These are phyloP conservation scores for Eudemis profundana DNA, from an alignment of 2,888 invertebrate species.

Conservation along the genomic window DNA sequence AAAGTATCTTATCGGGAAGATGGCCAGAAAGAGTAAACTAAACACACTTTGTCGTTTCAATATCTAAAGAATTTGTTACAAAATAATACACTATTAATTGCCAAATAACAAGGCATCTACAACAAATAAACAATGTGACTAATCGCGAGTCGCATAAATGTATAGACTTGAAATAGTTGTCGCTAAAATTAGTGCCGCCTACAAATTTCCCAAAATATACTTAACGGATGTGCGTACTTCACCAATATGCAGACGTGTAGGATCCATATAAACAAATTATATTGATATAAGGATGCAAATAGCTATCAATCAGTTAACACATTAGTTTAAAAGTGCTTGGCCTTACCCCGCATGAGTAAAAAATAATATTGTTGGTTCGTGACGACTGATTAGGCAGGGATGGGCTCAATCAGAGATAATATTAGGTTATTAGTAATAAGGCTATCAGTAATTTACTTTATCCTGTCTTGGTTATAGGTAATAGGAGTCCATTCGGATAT, in stretches of 20 bases:
- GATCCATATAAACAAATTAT: constrained; percentile 32
- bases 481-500: too few relatives aligned
- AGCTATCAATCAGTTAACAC: constrained; percentile 6
- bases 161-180: constrained; percentile 71
- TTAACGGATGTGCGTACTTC: constrained; percentile 35
- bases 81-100: neutral
- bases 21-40: too few relatives aligned
- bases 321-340: neutral
- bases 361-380: too few relatives aligned
- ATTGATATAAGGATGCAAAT: constrained; percentile 28
- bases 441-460: too few relatives aligned
- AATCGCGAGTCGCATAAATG: constrained; percentile 49
- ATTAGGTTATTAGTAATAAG: too few relatives aligned
- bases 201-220: constrained; percentile 57
- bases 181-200: constrained; percentile 61
- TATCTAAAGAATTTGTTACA: constrained; percentile 40
- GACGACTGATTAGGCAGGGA: too few relatives aligned
- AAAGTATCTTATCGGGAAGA: too few relatives aligned
- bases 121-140: constrained; percentile 32
- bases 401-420: too few relatives aligned
- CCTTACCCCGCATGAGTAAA: neutral
- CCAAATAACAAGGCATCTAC: constrained; percentile 7
- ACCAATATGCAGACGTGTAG: constrained; percentile 29
- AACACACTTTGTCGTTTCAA: too few relatives aligned
- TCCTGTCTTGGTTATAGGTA: too few relatives aligned